Percentiles rank a stretch among this genome's conserved stretches.
Evolutionary conservation across 2,888 invertebrate species (phyloP).

Genomic region (Dryococelus australis): DNA sequence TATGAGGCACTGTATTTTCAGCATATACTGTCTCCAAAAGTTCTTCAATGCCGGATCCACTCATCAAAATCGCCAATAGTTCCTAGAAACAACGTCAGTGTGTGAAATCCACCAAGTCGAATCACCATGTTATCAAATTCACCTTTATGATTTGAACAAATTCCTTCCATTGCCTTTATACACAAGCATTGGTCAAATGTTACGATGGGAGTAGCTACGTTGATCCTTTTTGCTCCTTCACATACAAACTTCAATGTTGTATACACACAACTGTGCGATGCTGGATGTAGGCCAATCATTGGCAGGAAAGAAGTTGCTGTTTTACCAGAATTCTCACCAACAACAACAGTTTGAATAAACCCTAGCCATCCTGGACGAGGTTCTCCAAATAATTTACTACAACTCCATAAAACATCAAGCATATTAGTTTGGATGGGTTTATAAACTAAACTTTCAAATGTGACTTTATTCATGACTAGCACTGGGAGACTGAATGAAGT

Average conservation of each 20-base stretch:
- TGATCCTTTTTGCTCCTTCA: conserved; percentile 13
- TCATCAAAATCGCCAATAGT: conserved; percentile 22
- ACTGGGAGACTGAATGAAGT: conserved; percentile 21
- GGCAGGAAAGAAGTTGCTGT: conserved; percentile 17
- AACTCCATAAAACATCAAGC: conserved; percentile 23
- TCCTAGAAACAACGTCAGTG: conserved; percentile 12
- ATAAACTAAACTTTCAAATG: not conserved
- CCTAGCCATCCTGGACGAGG: conserved; percentile 28
- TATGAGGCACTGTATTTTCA: conserved; percentile 21
- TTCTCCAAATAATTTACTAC: conserved; percentile 18
- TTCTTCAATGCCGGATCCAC: conserved; percentile 26
- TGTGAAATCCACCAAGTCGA: conserved; percentile 25
- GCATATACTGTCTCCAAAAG: conserved; percentile 18
- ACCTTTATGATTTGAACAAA: not conserved
- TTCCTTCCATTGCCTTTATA: conserved; percentile 24
- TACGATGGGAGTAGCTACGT: not conserved
- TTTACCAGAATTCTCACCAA: conserved; percentile 13
- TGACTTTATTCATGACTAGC: not conserved
- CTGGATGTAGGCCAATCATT: conserved; percentile 24
- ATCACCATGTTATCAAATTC: conserved; percentile 26
- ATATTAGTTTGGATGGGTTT: conserved; percentile 18
- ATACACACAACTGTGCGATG: conserved; percentile 23
- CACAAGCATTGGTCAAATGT: conserved; percentile 23
- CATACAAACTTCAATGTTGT: conserved; percentile 25
- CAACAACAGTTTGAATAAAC: conserved; percentile 22